Conservation (phyloP, 2,797 vertebrate genomes). For the Acipenser oxyrinchus region DNA sequence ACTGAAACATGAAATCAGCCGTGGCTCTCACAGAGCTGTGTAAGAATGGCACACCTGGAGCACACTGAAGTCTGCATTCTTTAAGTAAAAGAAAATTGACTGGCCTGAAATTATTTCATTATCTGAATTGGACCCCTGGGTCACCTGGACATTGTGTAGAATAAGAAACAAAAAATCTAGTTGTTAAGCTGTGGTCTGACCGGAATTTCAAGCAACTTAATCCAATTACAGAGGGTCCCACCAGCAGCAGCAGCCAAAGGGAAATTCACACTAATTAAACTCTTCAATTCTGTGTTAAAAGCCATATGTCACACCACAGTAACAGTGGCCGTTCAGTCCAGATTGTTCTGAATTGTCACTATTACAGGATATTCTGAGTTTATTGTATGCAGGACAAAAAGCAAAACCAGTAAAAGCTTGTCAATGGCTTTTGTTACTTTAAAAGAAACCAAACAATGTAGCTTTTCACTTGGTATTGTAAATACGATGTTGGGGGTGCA, state of each 20-base stretch:
- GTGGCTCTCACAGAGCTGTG: slow-evolving; percentile 18
- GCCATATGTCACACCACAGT: no score
- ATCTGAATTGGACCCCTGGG: slow-evolving; percentile 43
- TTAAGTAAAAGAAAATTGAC: slow-evolving; percentile 36
- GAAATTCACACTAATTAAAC: slow-evolving; percentile 49
- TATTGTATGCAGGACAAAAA: no score
- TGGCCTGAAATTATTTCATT: slow-evolving; percentile 46
- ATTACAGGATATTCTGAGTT: no score
- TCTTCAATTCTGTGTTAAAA: no score
- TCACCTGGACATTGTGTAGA: slow-evolving; percentile 36
- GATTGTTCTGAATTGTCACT: no score
- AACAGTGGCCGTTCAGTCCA: no score
- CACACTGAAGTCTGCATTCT: slow-evolving; percentile 40
- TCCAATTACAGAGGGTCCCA: slow-evolving; percentile 54
- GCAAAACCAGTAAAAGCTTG: no score
- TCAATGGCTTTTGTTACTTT: no score
- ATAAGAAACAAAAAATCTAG: slow-evolving; percentile 42
- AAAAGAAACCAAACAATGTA: no score
- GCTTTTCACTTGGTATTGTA: no score
- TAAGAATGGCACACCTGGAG: slow-evolving; percentile 34
- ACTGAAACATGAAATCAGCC: no score
- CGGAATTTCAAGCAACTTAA: slow-evolving; percentile 49
- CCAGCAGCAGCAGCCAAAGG: slow-evolving; percentile 37
- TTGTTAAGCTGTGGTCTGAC: slow-evolving; percentile 46
- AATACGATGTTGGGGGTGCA: no score